Evolutionary conservation across 2,888 invertebrate genomes (phyloP).

Genomic region (Himalopsyche tibetana): DNA sequence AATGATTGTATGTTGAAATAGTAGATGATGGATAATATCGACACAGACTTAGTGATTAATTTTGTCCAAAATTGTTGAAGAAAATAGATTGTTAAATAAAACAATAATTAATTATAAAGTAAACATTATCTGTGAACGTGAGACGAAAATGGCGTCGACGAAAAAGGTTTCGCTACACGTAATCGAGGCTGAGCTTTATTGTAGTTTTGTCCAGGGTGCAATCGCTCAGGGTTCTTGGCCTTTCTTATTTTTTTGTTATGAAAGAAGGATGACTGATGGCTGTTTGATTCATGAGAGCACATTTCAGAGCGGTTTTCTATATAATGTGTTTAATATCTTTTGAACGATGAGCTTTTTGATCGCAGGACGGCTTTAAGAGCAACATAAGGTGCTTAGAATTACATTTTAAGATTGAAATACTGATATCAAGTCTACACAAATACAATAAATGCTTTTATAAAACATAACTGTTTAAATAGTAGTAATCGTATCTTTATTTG

Average conservation of each 20-base stretch:
- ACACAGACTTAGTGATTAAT: too few species aligned
- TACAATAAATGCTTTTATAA: too few species aligned
- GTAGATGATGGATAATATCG: too few species aligned
- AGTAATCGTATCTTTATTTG: too few species aligned
- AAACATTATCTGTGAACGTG: constrained; percentile 49
- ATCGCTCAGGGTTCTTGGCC: constrained; percentile 43
- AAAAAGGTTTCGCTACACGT: constrained; percentile 27
- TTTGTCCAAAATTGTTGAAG: too few species aligned
- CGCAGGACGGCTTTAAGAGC: constrained; percentile 57
- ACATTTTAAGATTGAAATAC: constrained; percentile 13
- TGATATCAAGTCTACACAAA: background rate
- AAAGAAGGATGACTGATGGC: constrained; percentile 64
- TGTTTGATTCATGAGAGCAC: constrained; percentile 65
- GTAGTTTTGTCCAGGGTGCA: constrained; percentile 43
- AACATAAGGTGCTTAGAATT: constrained; percentile 36
- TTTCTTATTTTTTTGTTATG: constrained; percentile 60
- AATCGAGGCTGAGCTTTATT: constrained; percentile 38
- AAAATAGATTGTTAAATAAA: background rate
- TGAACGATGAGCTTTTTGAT: constrained; percentile 64
- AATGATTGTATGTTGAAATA: too few species aligned
- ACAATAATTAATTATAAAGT: constrained; percentile 11
- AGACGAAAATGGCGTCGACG: constrained; percentile 10
- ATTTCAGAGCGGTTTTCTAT: constrained; percentile 64
- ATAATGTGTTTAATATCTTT: constrained; percentile 65
- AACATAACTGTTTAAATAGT: too few species aligned